These are phyloP conservation scores for Calyptomena viridis DNA, from an alignment of 2,113 vertebrate genomes.

Conservation along the genomic window DNA sequence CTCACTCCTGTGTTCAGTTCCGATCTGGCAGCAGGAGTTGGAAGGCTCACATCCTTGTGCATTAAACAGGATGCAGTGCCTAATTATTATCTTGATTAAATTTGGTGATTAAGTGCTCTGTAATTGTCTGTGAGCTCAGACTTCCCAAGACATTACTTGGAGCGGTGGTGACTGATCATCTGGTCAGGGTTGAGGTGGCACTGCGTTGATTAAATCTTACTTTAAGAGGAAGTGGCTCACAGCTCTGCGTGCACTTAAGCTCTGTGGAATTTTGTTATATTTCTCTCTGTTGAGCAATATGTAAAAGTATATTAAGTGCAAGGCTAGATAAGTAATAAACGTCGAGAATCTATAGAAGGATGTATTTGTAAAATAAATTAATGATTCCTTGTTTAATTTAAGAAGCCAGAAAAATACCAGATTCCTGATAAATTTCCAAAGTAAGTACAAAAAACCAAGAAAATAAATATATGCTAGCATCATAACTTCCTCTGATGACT, in stretches of 20 bases:
- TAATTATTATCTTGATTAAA: constrained; percentile 69
- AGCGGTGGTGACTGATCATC: constrained; percentile 21
- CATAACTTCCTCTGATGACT: not conserved
- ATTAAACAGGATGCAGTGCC: constrained; percentile 51
- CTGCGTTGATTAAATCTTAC: constrained; percentile 32
- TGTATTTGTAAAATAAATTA: not conserved
- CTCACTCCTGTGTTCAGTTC: not conserved
- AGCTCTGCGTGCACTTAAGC: not conserved
- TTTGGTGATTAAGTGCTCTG: constrained; percentile 60
- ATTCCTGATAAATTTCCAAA: not conserved
- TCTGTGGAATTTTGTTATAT: not conserved
- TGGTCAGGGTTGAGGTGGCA: constrained; percentile 33
- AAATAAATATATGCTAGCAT: not conserved
- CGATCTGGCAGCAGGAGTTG: constrained; percentile 15
- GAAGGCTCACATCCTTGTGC: constrained; percentile 10
- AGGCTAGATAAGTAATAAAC: not conserved
- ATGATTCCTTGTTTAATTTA: not conserved
- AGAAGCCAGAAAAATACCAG: not conserved
- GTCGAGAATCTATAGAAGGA: not conserved
- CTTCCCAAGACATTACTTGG: constrained; percentile 26
- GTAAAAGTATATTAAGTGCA: not conserved
- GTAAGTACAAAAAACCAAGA: not conserved
- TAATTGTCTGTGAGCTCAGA: constrained; percentile 33
- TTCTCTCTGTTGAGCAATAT: not conserved
- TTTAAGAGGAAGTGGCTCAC: not conserved